phyloP scores from a whole-genome alignment of 2,797 vertebrate genomes.

The Sebastes diaconus region DNA sequence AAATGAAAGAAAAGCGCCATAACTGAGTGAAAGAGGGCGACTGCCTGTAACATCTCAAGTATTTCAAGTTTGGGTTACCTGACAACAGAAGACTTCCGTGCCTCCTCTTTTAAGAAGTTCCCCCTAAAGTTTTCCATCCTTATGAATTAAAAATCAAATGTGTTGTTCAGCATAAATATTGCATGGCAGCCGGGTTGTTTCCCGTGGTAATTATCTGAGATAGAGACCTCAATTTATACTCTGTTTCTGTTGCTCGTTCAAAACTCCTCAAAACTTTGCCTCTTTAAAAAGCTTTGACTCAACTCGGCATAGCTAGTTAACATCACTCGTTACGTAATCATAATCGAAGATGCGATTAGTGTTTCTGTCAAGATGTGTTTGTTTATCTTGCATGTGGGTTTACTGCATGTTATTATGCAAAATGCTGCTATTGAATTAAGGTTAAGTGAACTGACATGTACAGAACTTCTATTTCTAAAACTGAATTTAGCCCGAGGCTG shows the following conservation, averaged over 20 bases:
- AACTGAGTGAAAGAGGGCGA: background rate
- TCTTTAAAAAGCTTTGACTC: background rate
- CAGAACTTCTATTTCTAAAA: conserved; percentile 5
- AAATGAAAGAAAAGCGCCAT: conserved; percentile 16
- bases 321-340: background rate
- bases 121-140: conserved; percentile 9
- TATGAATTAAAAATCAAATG: conserved; percentile 42
- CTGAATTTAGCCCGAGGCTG: conserved; percentile 8
- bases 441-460: conserved; percentile 23
- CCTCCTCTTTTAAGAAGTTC: background rate
- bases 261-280: background rate
- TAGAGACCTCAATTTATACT: background rate
- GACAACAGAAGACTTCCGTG: background rate
- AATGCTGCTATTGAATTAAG: background rate
- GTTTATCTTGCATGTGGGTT: background rate
- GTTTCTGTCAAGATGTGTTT: conserved; percentile 8
- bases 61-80: conserved; percentile 8
- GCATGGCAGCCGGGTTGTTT: background rate
- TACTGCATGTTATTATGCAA: background rate
- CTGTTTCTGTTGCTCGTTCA: background rate
- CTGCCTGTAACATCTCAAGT: conserved; percentile 13
- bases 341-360: conserved; percentile 1
- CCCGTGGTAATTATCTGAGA: background rate
- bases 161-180: conserved; percentile 34
- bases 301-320: no score